Percentiles rank a stretch among this genome's conserved stretches.
phyloP scores from a whole-genome alignment of 2,888 invertebrate species.

The Harmothoe impar region DNA sequence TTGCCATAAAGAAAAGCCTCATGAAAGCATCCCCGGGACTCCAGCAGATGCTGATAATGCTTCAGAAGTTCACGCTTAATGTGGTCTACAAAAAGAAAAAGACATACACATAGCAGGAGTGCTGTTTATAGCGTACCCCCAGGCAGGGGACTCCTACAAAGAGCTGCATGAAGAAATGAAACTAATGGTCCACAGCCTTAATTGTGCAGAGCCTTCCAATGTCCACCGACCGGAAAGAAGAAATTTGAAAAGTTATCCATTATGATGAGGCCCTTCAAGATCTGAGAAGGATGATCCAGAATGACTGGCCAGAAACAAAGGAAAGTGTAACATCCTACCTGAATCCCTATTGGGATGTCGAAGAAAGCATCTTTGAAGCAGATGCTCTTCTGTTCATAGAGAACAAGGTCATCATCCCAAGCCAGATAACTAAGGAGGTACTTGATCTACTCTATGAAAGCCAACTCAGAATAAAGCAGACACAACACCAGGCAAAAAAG shows the following conservation, averaged over 20 bases:
- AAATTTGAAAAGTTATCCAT: neutral
- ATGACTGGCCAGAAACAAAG: neutral
- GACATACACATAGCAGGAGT: neutral
- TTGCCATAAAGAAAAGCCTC: neutral
- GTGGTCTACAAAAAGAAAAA: neutral
- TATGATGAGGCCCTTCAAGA: neutral
- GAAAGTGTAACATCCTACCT: neutral
- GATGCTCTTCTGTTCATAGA: neutral
- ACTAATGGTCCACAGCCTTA: too few relatives aligned
- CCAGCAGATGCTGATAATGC: neutral
- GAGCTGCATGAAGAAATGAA: too few relatives aligned
- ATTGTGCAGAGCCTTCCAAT: too few relatives aligned
- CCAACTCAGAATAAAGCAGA: neutral
- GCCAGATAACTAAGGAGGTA: too few relatives aligned
- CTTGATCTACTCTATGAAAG: neutral
- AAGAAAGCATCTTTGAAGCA: neutral
- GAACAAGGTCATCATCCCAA: neutral
- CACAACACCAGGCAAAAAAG: neutral
- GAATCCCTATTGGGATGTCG: neutral
- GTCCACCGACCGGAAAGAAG: neutral
- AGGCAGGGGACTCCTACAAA: too few relatives aligned
- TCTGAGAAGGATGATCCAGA: neutral
- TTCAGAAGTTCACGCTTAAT: neutral
- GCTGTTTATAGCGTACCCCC: too few relatives aligned
- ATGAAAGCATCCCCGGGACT: neutral